Evolutionary conservation across 2,113 vertebrate genomes (phyloP).

Genomic region (Chlamydotis undulata): DNA sequence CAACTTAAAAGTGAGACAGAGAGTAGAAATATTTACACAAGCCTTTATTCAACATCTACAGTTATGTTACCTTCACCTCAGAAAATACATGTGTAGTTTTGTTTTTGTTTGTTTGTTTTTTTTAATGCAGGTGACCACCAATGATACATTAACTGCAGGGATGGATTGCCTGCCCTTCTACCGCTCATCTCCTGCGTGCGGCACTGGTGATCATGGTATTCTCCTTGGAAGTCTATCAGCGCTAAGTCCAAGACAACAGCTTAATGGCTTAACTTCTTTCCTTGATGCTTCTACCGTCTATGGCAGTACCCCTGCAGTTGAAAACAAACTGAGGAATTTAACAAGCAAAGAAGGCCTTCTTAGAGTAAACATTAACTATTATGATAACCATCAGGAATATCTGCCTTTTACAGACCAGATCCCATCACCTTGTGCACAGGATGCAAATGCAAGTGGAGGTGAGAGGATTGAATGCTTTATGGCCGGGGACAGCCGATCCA

Average conservation of each 20-base stretch:
- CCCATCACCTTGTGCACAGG: constrained; percentile 79
- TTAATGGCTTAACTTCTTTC: constrained; percentile 89
- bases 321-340: constrained; percentile 81
- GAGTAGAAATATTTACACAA: not conserved
- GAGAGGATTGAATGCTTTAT: constrained; percentile 87
- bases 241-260: constrained; percentile 82
- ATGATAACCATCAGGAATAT: constrained; percentile 76
- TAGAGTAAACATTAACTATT: constrained; percentile 73
- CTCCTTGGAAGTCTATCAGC: constrained; percentile 52
- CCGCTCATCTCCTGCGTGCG: constrained; percentile 85
- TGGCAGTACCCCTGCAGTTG: constrained; percentile 72
- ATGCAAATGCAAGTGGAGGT: not conserved
- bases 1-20: not conserved
- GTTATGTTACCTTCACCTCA: not conserved
- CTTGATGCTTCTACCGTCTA: constrained; percentile 93
- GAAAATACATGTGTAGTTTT: not conserved
- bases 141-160: constrained; percentile 9
- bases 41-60: not conserved
- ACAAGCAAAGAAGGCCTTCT: constrained; percentile 83
- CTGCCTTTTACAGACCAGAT: constrained; percentile 77
- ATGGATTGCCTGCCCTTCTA: constrained; percentile 85
- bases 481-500: constrained; percentile 88
- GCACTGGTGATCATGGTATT: constrained; percentile 4
- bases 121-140: constrained; percentile 72
- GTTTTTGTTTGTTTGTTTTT: not conserved